Percentiles rank a stretch among this genome's conserved stretches.
Conservation (phyloP, 2,888 invertebrate genomes). For the Hylaea fasciaria region DNA sequence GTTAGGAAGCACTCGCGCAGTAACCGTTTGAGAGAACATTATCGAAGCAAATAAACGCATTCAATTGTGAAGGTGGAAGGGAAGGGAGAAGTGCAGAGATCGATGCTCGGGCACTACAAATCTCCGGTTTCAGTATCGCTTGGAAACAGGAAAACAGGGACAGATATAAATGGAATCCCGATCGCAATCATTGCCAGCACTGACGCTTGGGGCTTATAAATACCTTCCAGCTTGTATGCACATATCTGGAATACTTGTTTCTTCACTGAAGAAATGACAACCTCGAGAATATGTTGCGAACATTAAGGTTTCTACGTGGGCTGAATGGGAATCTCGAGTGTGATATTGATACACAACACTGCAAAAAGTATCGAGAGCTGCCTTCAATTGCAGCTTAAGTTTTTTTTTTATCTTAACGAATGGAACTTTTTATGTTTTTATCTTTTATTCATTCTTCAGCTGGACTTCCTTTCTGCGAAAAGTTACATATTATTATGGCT, state of each 20-base stretch:
- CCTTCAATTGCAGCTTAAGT: constrained; percentile 19
- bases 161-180: constrained; percentile 71
- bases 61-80: constrained; percentile 16
- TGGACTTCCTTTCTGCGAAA: constrained; percentile 10
- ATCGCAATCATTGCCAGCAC: constrained; percentile 50
- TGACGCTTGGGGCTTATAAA: constrained; percentile 41
- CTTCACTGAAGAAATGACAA: constrained; percentile 42
- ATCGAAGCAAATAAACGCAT: constrained; percentile 20
- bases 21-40: constrained; percentile 5
- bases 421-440: constrained; percentile 15
- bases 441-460: constrained; percentile 16
- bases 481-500: constrained; percentile 11
- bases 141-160: constrained; percentile 71
- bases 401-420: constrained; percentile 17
- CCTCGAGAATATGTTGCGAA: constrained; percentile 40
- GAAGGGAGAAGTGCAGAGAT: constrained; percentile 35
- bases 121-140: constrained; percentile 47
- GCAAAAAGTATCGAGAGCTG: constrained; percentile 23
- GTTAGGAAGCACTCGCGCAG: constrained; percentile 1
- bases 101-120: constrained; percentile 46
- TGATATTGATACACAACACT: constrained; percentile 36
- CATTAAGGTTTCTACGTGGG: constrained; percentile 43
- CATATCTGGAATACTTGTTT: constrained; percentile 43
- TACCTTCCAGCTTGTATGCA: constrained; percentile 42
- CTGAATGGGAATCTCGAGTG: constrained; percentile 37